phyloP scores from a whole-genome alignment of 1,140 invertebrate species.

The Melipona quadrifasciata region DNA sequence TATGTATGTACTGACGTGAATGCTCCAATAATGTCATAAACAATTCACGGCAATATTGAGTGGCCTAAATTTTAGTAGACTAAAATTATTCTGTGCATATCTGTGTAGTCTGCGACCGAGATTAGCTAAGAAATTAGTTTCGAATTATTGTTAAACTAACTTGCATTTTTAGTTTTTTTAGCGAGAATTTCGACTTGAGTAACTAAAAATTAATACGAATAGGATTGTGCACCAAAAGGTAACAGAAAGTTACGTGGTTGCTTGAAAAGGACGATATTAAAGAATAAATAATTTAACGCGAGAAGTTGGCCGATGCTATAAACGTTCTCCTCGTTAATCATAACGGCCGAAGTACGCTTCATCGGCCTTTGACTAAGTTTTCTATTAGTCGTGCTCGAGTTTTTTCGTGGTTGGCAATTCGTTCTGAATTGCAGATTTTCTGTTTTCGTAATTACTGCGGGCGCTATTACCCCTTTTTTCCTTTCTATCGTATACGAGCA shows the following conservation, averaged over 20 bases:
- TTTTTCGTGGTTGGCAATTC: background rate
- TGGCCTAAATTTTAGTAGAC: too few species aligned
- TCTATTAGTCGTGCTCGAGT: background rate
- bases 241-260: background rate
- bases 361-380: background rate
- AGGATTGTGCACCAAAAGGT: background rate
- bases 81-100: too few species aligned
- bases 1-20: background rate
- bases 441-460: background rate
- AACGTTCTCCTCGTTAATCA: constrained; percentile 8
- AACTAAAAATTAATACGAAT: background rate
- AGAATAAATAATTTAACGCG: background rate
- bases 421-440: constrained; percentile 37
- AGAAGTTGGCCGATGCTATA: background rate
- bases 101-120: too few species aligned
- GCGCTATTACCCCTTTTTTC: background rate
- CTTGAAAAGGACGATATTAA: background rate
- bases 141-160: background rate
- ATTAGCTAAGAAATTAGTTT: background rate
- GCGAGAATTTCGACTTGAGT: background rate
- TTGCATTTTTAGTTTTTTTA: background rate
- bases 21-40: too few species aligned
- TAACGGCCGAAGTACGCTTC: background rate
- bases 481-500: background rate
- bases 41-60: too few species aligned